phyloP scores from a whole-genome alignment of 1,140 invertebrate species.

The Platyura marginata region DNA sequence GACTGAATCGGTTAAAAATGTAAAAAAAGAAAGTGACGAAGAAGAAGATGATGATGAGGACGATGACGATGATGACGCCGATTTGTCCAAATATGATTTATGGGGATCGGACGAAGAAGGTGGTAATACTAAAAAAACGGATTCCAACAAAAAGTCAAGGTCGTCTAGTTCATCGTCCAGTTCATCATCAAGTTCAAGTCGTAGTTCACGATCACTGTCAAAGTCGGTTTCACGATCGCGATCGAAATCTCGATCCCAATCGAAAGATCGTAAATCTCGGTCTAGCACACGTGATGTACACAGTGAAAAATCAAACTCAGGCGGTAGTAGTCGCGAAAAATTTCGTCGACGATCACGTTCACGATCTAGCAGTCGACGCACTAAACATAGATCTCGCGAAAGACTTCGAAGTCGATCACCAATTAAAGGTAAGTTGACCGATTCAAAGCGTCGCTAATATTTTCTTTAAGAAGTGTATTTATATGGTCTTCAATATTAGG shows the following conservation, averaged over 20 bases:
- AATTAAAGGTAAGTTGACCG: no score
- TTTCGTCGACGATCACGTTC: conserved; percentile 9
- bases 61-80: conserved; percentile 47
- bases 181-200: neutral
- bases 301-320: conserved; percentile 3
- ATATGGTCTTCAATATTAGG: no score
- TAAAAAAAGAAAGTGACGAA: conserved; percentile 16
- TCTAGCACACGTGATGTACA: no score
- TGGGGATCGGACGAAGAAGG: conserved; percentile 45
- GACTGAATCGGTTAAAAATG: conserved; percentile 22
- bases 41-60: conserved; percentile 35
- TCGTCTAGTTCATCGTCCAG: neutral
- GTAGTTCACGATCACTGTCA: neutral
- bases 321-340: conserved; percentile 1
- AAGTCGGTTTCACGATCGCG: neutral
- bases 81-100: conserved; percentile 68
- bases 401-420: no score
- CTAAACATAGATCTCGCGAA: no score
- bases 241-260: conserved; percentile 7
- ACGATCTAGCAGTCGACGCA: conserved; percentile 2
- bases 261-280: conserved; percentile 6
- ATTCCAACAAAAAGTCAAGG: neutral
- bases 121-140: neutral
- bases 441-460: no score
- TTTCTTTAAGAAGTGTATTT: no score